These are phyloP conservation scores for Cryptus viduatorius DNA, from an alignment of 2,888 invertebrate genomes.

Conservation along the genomic window DNA sequence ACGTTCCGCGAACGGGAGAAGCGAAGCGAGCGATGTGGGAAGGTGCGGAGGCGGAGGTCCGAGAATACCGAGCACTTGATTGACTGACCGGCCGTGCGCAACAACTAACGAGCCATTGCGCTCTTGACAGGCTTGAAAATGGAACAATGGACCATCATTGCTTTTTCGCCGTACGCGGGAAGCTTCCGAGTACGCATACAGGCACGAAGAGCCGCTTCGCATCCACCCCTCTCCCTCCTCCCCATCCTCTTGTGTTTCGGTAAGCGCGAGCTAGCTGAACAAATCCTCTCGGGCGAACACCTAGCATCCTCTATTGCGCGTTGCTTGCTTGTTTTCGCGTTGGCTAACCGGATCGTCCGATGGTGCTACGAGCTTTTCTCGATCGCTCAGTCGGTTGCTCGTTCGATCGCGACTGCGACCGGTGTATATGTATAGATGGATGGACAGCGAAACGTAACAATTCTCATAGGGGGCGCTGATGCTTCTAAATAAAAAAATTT, in stretches of 20 bases:
- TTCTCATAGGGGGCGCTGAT: constrained; percentile 6
- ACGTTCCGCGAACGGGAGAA: constrained; percentile 38
- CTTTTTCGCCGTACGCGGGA: constrained; percentile 44
- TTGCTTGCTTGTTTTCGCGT: constrained; percentile 55
- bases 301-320: constrained; percentile 40
- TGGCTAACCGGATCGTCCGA: constrained; percentile 51
- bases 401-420: constrained; percentile 11
- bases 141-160: constrained; percentile 63
- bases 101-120: constrained; percentile 67
- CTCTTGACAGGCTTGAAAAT: constrained; percentile 65
- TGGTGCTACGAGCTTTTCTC: constrained; percentile 16
- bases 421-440: background rate
- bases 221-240: background rate
- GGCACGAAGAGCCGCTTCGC: constrained; percentile 37
- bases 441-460: constrained; percentile 5
- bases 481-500: constrained; percentile 4
- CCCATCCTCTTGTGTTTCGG: constrained; percentile 39
- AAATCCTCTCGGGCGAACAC: constrained; percentile 59
- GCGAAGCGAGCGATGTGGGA: constrained; percentile 38
- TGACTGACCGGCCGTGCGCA: constrained; percentile 59
- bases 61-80: constrained; percentile 63
- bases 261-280: constrained; percentile 48
- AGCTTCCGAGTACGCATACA: constrained; percentile 28
- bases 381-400: constrained; percentile 46
- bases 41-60: constrained; percentile 19